Base-by-base conservation (phyloP, 64 coral and sea anemone species). In the Exaiptasia diaphana region DNA sequence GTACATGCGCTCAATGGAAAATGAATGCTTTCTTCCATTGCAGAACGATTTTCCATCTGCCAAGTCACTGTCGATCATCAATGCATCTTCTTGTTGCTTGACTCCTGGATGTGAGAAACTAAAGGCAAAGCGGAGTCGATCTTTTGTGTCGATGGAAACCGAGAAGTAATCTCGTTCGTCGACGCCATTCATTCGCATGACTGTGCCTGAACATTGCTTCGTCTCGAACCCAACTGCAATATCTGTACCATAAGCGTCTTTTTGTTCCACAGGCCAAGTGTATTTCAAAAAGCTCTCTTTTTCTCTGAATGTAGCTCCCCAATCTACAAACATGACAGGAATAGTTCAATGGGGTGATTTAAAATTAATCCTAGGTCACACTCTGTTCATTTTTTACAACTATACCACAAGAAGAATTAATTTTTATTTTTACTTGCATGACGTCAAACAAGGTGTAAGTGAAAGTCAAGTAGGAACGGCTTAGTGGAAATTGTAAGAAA, bases 151-250 rank as follows among this genome's bases (percentile, higher is more conserved):
- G 33, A 89, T 79, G 4, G 72, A 40, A 35, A 89, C 68, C 5
- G 21, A 20, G 27, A 78, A 89, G 30, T 46, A 56, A 2, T 73
- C 37, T 9, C 21, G 8, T 12, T 14, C 37, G 46, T 72, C 79
- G 7, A 21, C 13, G 62, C 80, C 89, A 6, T 39, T 60, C 12
- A 94, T 88, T 45, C 74, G 37, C 18, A 94, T 40, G 11, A 94
- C 49, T 35, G 44, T 76, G 32, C 91, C 91, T 38, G 67, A 68
- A 38, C 91, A 94, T 18, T 68, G 27, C 18, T 31, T 32, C 1
- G 75, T 83, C 26, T 80, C 42, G 57, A 94, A 94, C 12, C 85
- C 91, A 57, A 94, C 38, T 50, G 87, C 91, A 67, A 94, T 61
- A 22, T 94, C 91, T 17, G 87, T 62, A 8, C 79, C 86, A 3